Percentiles rank a stretch among this genome's conserved stretches.
Conservation (phyloP, 2,888 invertebrate genomes). For the Euclidia mi region DNA sequence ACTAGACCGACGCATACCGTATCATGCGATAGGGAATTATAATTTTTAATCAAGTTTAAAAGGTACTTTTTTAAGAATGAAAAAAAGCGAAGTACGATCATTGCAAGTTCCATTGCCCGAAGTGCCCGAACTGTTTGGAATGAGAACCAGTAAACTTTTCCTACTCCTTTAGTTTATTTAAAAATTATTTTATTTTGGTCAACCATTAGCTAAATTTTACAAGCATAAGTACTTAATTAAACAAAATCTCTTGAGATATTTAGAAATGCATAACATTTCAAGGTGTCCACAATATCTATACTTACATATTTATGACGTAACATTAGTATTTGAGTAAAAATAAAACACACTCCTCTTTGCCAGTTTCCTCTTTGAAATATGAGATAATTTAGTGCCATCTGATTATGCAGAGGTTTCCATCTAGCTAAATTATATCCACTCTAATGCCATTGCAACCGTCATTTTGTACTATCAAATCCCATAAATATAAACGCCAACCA, state of each 20-base stretch:
- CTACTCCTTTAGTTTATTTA: no score
- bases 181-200: no score
- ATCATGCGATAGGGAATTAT: conserved; percentile 43
- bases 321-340: no score
- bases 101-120: background rate
- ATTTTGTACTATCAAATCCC: conserved; percentile 45
- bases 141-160: no score
- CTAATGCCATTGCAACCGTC: conserved; percentile 25
- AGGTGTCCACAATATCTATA: no score
- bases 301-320: no score
- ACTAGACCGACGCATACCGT: conserved; percentile 18
- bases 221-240: no score
- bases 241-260: no score
- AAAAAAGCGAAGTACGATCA: conserved; percentile 6
- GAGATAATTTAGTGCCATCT: background rate
- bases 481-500: conserved; percentile 58
- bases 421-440: conserved; percentile 14
- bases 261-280: no score
- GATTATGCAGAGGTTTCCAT: background rate
- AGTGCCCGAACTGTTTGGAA: background rate
- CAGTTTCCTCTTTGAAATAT: no score
- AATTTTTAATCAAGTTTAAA: conserved; percentile 55
- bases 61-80: conserved; percentile 14
- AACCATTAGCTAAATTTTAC: no score
- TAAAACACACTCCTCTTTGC: no score